Percentiles rank a stretch among this genome's conserved stretches.
Conservation (phyloP, 2,113 vertebrate species). For the Xiphophorus maculatus region DNA sequence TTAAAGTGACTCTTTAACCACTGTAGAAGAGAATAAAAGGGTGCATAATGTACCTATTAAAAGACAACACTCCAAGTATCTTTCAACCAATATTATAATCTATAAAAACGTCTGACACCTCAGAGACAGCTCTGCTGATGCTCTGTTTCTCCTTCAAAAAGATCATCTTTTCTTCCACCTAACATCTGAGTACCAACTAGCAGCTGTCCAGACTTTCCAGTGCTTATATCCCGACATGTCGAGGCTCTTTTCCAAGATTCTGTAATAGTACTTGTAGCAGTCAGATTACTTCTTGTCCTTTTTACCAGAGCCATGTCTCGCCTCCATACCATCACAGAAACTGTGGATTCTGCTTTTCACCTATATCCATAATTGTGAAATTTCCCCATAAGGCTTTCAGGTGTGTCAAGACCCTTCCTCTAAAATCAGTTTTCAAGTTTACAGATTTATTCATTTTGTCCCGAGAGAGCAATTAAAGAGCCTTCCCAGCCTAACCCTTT, state of each 20-base stretch:
- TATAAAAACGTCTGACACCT: not conserved
- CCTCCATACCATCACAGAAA: constrained; percentile 24
- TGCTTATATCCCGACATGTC: constrained; percentile 28
- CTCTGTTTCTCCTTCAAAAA: constrained; percentile 9
- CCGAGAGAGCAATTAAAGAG: constrained; percentile 53
- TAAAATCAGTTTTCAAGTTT: constrained; percentile 27
- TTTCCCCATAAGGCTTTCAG: constrained; percentile 15
- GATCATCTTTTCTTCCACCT: constrained; percentile 7
- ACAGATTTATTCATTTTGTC: constrained; percentile 27
- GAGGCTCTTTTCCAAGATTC: constrained; percentile 10
- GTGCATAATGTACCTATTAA: not conserved
- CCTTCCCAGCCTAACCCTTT: constrained; percentile 6
- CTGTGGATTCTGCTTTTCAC: constrained; percentile 21
- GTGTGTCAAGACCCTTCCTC: constrained; percentile 24
- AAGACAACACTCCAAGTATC: not conserved
- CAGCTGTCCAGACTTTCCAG: constrained; percentile 17
- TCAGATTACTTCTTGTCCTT: constrained; percentile 26
- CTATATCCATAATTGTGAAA: constrained; percentile 24
- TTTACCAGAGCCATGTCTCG: constrained; percentile 16
- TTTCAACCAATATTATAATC: not conserved
- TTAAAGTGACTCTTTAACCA: not conserved
- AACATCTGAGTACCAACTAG: constrained; percentile 5
- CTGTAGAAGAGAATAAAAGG: not conserved
- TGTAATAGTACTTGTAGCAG: not conserved
- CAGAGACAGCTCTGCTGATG: not conserved